Base-by-base conservation (phyloP, 2,888 invertebrate species). In the Erebia aethiops region DNA sequence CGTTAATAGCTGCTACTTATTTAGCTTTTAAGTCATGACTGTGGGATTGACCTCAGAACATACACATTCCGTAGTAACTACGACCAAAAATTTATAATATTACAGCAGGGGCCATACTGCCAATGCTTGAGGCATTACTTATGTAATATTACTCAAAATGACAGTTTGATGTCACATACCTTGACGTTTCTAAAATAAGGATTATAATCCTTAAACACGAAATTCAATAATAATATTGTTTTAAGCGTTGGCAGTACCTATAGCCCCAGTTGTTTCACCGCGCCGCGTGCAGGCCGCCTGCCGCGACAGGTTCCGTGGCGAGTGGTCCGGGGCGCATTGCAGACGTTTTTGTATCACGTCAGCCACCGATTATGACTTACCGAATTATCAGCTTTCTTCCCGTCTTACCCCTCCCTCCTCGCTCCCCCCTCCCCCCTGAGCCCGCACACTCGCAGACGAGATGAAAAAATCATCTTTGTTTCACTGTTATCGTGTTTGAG, bases 291-390 rank as follows among this genome's bases (percentile, higher is more conserved):
- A 13, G 69, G 35, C 10, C 8, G 21, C 60, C 57, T 58, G 35
- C 60, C n/a, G 52, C 60, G 70, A 57, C 69, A 61, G 70, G 70
- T 70, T 70, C 43, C 21, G 11, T 11, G 21, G 56, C 56, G 21
- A 21, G 26, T 4, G 10, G 16, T n/a, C 2, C 57, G 13, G 43
- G 46, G 13, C 26, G 43, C 62, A 65, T 70, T 61, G 72, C 70
- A 66, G 51, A 65, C 57, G 67, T 77, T 77, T 77, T 77, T 77
- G 75, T 71, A 43, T 35, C 68, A 13, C 68, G 68, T 71, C 71
- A 65, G 70, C 76, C 75, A 66, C 73, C 70, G 74, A 69, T 73
- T 74, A 75, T 71, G 73, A 74, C 70, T 74, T 74, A 74, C 75
- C 74, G 71, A 75, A 75, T 75, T 72, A 75, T 72, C 74, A 71